These are phyloP conservation scores for Butorides virescens DNA, from an alignment of 2,113 vertebrate species.

Conservation along the genomic window DNA sequence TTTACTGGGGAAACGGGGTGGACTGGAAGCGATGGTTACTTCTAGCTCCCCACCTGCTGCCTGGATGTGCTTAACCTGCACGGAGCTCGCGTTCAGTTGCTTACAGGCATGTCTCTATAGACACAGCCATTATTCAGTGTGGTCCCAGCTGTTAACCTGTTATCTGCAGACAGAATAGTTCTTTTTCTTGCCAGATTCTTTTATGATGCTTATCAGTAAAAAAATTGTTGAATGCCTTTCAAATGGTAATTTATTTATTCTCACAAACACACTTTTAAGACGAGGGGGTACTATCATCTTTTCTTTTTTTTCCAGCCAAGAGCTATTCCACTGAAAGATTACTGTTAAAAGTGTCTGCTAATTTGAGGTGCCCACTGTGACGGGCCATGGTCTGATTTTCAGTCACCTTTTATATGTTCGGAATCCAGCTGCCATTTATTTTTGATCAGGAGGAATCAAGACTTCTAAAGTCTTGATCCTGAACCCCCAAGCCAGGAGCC, in stretches of 20 bases:
- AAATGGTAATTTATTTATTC: background rate
- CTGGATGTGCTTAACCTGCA: background rate
- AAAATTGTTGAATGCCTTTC: background rate
- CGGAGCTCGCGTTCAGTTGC: background rate
- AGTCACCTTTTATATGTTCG: background rate
- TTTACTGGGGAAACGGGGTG: background rate
- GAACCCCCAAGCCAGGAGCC: background rate
- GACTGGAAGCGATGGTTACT: background rate
- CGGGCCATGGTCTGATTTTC: background rate
- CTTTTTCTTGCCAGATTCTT: background rate
- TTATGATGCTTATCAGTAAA: background rate
- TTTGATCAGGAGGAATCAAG: background rate
- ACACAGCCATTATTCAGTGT: background rate
- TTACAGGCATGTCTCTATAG: background rate
- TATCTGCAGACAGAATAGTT: background rate
- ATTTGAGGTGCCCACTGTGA: background rate
- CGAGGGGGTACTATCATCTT: background rate
- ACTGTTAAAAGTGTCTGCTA: background rate
- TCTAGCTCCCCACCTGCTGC: background rate
- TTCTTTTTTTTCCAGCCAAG: background rate
- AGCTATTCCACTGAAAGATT: background rate
- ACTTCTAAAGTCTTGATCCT: background rate
- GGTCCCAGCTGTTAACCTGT: background rate
- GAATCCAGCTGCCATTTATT: background rate
- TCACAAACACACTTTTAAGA: background rate